Evolutionary conservation across 1,140 invertebrate species (phyloP).

Genomic region (Drosophila busckii): DNA sequence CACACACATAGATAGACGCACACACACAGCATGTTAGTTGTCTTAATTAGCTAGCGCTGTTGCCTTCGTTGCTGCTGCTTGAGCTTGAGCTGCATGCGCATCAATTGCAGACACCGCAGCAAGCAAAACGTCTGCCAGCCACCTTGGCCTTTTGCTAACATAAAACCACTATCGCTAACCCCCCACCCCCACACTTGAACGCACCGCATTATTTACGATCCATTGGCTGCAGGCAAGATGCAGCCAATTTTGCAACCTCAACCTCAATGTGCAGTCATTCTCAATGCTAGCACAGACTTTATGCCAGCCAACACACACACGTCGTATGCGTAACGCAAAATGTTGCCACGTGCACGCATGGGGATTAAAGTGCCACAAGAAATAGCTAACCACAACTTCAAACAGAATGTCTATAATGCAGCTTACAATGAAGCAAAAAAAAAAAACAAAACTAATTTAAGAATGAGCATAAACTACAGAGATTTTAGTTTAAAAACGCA

Average conservation of each 20-base stretch:
- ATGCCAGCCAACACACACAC: conserved; percentile 4
- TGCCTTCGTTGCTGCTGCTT: conserved; percentile 13
- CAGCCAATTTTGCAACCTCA: conserved; percentile 22
- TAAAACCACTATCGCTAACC: conserved; percentile 33
- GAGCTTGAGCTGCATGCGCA: conserved; percentile 8
- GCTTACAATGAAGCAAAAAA: too few species aligned
- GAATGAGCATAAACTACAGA: too few species aligned
- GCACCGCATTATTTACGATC: conserved; percentile 66
- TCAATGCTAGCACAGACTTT: conserved; percentile 20
- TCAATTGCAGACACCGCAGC: conserved; percentile 26
- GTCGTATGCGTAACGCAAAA: conserved; percentile 64
- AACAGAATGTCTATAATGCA: too few species aligned
- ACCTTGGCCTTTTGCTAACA: too few species aligned
- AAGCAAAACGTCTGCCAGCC: conserved; percentile 9
- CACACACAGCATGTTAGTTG: conserved; percentile 49
- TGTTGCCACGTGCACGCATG: conserved; percentile 24
- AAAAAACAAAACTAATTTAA: too few species aligned
- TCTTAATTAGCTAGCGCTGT: conserved; percentile 66
- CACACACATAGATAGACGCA: not conserved
- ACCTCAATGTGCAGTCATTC: conserved; percentile 65
- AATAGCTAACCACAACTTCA: conserved; percentile 11
- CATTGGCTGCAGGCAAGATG: conserved; percentile 57
- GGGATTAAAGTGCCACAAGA: conserved; percentile 43
- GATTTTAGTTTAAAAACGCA: too few species aligned
- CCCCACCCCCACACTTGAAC: too few species aligned